Conservation (phyloP, 2,888 invertebrate species). For the Coenonympha arcania region DNA sequence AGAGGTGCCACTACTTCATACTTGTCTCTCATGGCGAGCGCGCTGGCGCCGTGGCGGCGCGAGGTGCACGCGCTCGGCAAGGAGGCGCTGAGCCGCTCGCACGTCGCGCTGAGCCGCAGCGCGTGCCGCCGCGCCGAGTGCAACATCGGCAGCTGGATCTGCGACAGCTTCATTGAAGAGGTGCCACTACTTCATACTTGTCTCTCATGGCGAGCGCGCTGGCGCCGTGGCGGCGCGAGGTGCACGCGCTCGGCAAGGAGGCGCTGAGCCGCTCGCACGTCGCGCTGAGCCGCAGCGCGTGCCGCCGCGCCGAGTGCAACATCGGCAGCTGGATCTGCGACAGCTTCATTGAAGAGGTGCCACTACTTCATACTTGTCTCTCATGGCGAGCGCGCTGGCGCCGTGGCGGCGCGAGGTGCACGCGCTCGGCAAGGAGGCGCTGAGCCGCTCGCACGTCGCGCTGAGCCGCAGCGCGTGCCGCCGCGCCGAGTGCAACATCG, state of each 20-base stretch:
- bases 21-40: conserved; percentile 59
- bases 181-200: too few relatives aligned
- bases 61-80: conserved; percentile 74
- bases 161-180: conserved; percentile 77
- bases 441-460: conserved; percentile 75
- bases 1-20: too few relatives aligned
- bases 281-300: conserved; percentile 66
- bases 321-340: conserved; percentile 83
- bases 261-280: conserved; percentile 76
- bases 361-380: too few relatives aligned
- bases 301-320: conserved; percentile 77
- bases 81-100: conserved; percentile 73
- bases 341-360: conserved; percentile 72
- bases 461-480: conserved; percentile 68
- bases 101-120: conserved; percentile 71
- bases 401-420: conserved; percentile 78
- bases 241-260: conserved; percentile 74
- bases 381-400: conserved; percentile 68
- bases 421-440: conserved; percentile 66
- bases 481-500: conserved; percentile 80
- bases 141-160: conserved; percentile 81
- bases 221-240: conserved; percentile 75
- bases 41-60: conserved; percentile 77
- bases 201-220: conserved; percentile 67
- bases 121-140: conserved; percentile 76